phyloP scores from a whole-genome alignment of 2,113 vertebrate species.

The Formicarius rufipectus region DNA sequence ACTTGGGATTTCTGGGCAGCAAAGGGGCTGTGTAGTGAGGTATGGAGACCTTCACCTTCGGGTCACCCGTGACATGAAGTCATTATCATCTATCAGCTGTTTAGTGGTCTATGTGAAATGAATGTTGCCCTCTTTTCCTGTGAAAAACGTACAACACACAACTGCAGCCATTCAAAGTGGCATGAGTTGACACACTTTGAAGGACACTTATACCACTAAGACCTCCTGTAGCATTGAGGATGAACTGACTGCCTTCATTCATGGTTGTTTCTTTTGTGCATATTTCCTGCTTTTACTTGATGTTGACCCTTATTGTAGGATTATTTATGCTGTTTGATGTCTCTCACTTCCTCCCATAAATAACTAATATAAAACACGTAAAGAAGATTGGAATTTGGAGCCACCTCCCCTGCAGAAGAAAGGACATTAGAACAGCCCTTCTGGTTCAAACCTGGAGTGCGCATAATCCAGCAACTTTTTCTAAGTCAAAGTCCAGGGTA shows the following conservation, averaged over 20 bases:
- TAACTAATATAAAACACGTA: background rate
- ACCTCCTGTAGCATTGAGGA: background rate
- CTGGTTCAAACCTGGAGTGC: background rate
- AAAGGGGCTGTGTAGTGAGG: background rate
- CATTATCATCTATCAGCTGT: constrained; percentile 33
- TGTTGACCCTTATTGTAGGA: background rate
- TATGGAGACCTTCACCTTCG: constrained; percentile 28
- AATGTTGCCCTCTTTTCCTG: background rate
- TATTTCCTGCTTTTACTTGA: background rate
- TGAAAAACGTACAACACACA: background rate
- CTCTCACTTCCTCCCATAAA: background rate
- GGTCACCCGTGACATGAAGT: constrained; percentile 21
- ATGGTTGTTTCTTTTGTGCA: background rate
- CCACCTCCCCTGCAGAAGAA: background rate
- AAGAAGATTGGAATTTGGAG: background rate
- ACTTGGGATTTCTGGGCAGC: background rate
- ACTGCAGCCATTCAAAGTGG: background rate
- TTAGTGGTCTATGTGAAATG: constrained; percentile 3
- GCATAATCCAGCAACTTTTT: background rate
- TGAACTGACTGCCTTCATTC: background rate
- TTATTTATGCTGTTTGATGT: background rate
- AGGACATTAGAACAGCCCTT: background rate
- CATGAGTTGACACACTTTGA: background rate
- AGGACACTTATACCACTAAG: background rate
- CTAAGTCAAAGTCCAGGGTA: background rate